Evolutionary conservation across 1,140 invertebrate species (phyloP).

Genomic region (Pogonognathellus flavescens): DNA sequence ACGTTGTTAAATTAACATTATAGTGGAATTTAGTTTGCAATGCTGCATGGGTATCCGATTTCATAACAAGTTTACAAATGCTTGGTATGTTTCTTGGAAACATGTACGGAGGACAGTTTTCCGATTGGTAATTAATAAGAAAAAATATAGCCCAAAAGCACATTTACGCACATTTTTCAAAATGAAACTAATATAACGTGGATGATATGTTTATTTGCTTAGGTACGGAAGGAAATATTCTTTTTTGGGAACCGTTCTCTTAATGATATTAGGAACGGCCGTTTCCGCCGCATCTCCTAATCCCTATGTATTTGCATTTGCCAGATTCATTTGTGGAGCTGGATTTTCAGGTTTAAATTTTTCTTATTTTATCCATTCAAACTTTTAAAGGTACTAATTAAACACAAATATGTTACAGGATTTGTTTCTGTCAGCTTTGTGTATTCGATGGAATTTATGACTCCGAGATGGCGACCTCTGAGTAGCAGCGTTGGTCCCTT

Average conservation of each 20-base stretch:
- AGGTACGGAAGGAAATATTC: constrained; percentile 60
- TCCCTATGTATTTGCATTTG: constrained; percentile 58
- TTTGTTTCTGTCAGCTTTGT: constrained; percentile 8
- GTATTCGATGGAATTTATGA: constrained; percentile 65
- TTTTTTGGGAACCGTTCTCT: constrained; percentile 51
- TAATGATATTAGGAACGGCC: constrained; percentile 55
- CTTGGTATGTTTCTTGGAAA: constrained; percentile 53
- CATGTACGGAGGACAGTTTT: constrained; percentile 48
- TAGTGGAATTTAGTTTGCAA: constrained; percentile 61
- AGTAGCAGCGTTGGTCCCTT: constrained; percentile 59
- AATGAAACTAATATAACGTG: too few species aligned
- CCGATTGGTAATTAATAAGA: constrained; percentile 60
- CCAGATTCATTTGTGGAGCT: constrained; percentile 59
- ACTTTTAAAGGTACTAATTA: not conserved
- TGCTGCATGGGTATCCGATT: constrained; percentile 57
- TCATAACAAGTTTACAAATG: constrained; percentile 62
- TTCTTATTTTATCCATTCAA: not conserved
- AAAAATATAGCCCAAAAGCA: too few species aligned
- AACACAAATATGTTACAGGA: not conserved
- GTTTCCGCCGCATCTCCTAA: constrained; percentile 53
- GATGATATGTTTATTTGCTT: too few species aligned
- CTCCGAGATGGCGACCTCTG: constrained; percentile 61
- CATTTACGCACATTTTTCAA: too few species aligned
- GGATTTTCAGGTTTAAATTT: constrained; percentile 56
- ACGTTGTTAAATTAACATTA: not conserved